phyloP scores from a whole-genome alignment of 2,888 invertebrate species.

The Cheilosia vernalis region DNA sequence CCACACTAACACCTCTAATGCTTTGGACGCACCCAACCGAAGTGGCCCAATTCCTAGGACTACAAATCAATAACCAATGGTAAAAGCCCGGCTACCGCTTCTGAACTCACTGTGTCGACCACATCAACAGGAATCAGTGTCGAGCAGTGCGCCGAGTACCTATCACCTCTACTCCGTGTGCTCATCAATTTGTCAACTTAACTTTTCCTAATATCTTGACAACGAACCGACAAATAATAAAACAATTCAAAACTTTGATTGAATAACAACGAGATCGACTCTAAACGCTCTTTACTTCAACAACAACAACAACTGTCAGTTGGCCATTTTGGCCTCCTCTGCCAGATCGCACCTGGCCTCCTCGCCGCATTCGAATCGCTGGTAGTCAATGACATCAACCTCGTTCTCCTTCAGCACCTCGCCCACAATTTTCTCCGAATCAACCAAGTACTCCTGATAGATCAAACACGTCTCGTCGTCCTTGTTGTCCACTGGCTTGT shows the following conservation, averaged over 20 bases:
- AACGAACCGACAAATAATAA: background rate
- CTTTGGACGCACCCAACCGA: too few species aligned
- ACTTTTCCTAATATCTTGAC: background rate
- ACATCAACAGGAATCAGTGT: too few species aligned
- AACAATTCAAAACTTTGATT: background rate
- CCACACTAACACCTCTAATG: too few species aligned
- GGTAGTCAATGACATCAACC: slow-evolving; percentile 90
- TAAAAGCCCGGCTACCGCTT: too few species aligned
- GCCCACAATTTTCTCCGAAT: slow-evolving; percentile 89
- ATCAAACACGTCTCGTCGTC: slow-evolving; percentile 93
- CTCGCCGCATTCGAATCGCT: slow-evolving; percentile 95
- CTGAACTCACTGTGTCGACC: too few species aligned
- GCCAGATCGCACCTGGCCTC: slow-evolving; percentile 77
- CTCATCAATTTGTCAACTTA: too few species aligned
- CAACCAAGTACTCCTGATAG: slow-evolving; percentile 93
- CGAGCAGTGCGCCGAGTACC: too few species aligned
- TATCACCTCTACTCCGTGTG: too few species aligned
- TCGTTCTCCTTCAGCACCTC: slow-evolving; percentile 88
- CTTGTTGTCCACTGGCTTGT: slow-evolving; percentile 86
- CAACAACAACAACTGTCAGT: slow-evolving; percentile 63
- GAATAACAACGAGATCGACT: background rate
- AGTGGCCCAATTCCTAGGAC: too few species aligned
- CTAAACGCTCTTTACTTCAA: slow-evolving; percentile 32
- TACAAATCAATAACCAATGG: too few species aligned
- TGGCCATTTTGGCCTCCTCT: slow-evolving; percentile 78